A percentile compares a stretch with the other conserved stretches of the same genome.
Evolutionary conservation across 2,797 vertebrate species (phyloP).

Genomic region (Limosa lapponica): DNA sequence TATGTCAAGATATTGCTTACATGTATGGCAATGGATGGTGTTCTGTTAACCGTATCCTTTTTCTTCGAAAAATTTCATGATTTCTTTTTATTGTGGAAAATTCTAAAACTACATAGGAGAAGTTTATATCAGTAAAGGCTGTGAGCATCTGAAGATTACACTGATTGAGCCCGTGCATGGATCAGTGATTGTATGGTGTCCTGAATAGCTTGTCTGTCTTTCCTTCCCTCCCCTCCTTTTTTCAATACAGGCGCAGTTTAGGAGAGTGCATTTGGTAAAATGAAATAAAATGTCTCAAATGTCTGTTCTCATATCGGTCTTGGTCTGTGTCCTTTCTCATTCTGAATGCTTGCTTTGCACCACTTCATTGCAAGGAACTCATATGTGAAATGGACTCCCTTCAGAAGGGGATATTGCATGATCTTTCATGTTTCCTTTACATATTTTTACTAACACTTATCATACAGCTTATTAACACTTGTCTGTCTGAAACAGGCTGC

Average conservation of each 20-base stretch:
- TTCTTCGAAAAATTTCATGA: constrained; percentile 64
- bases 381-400: constrained; percentile 83
- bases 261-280: constrained; percentile 80
- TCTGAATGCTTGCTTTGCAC: constrained; percentile 82
- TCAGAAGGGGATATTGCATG: constrained; percentile 87
- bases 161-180: constrained; percentile 83
- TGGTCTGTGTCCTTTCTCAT: constrained; percentile 78
- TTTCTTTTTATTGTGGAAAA: constrained; percentile 68
- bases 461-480: constrained; percentile 87
- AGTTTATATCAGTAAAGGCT: constrained; percentile 76
- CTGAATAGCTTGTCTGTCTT: constrained; percentile 78
- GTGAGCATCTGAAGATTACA: constrained; percentile 75
- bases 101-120: constrained; percentile 61
- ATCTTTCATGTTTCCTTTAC: constrained; percentile 76
- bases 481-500: constrained; percentile 82
- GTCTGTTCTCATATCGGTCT: constrained; percentile 78
- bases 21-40: constrained; percentile 71
- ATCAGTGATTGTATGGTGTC: constrained; percentile 78
- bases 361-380: constrained; percentile 82
- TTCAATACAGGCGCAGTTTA: constrained; percentile 84
- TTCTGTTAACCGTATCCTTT: constrained; percentile 63
- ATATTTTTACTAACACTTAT: constrained; percentile 84
- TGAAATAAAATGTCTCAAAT: constrained; percentile 73
- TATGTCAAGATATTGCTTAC: constrained; percentile 58
- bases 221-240: constrained; percentile 72